Percentiles rank a stretch among this genome's conserved stretches.
phyloP scores from a whole-genome alignment of 2,113 vertebrate genomes.

The Engraulis encrasicolus region DNA sequence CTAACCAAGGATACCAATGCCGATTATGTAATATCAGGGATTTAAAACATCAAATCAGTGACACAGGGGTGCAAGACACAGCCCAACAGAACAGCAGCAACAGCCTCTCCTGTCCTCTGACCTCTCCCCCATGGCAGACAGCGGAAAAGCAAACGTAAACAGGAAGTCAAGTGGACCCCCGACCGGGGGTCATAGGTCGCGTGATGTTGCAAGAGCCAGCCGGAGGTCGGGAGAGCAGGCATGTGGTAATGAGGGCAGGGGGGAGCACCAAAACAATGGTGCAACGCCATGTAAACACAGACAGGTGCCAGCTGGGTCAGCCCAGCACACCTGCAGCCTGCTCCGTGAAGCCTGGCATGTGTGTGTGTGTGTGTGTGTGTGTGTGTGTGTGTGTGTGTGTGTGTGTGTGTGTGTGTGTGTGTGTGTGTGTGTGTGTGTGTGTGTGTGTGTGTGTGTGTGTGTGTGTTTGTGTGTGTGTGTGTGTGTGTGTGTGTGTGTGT shows the following conservation, averaged over 20 bases:
- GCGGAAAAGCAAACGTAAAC: conserved; percentile 57
- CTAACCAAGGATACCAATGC: too few relatives aligned
- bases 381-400: too few relatives aligned
- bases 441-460: too few relatives aligned
- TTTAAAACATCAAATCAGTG: too few relatives aligned
- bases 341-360: too few relatives aligned
- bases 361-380: too few relatives aligned
- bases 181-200: conserved; percentile 66
- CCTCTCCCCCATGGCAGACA: conserved; percentile 59
- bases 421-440: too few relatives aligned
- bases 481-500: too few relatives aligned
- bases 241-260: conserved; percentile 70
- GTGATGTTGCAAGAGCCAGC: conserved; percentile 49
- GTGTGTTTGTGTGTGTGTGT: too few relatives aligned
- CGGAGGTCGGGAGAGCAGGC: conserved; percentile 43
- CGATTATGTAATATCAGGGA: too few relatives aligned
- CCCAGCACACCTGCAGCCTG: background rate
- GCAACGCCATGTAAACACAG: background rate
- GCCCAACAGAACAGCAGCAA: background rate
- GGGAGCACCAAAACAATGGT: background rate
- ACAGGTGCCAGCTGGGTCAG: background rate
- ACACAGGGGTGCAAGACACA: too few relatives aligned
- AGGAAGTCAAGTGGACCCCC: conserved; percentile 56
- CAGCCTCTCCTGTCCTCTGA: conserved; percentile 45
- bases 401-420: too few relatives aligned